Base-by-base conservation (phyloP, 2,888 invertebrate species). In the Hyposoter didymator region DNA sequence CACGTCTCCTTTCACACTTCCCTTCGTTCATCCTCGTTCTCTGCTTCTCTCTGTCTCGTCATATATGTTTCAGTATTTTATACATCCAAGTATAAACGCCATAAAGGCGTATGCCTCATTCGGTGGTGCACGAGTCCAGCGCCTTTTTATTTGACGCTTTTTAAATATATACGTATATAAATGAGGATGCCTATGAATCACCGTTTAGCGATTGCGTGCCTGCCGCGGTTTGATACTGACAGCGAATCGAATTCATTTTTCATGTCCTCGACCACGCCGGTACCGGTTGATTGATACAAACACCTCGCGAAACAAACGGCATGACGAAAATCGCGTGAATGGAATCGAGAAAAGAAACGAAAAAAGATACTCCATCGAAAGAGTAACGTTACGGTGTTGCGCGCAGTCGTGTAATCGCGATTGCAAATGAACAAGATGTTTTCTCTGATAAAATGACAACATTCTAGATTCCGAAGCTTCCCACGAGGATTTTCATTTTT, bases 211-310 rank as follows among this genome's bases (percentile, higher is more conserved):
- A 87, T 90, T 89, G 90, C 90, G 90, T 89, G 90, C 80, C 78
- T 86, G 78, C 59, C 22, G 75, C 52, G 69, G 74, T n/a, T 81
- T 78, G 8, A 49, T 49, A 72, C 72, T 59, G 82, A 74, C 70
- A 43, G 52, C 70, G 85, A 88, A 84, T 87, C 87, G 87, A 89
- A 90, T 91, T 91, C 91, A 92, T 92, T 92, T 92, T 91, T 92
- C 92, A 91, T 87, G 92, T 92, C 64, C 64, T 62, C 72, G 6
- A 12, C 35, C 22, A 6, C 62, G 55, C 35, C 78, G 52, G 17
- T 17, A 39, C 62, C 28, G 82, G 59, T 87, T 91, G 92, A 92
- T 92, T 91, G 91, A 91, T 92, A 92, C 89, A 89, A 92, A 91
- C 89, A 90, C 88, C 90, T 49, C 70, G 43, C 59, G 45, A 49